phyloP scores from a whole-genome alignment of 2,797 vertebrate species.

The Manis pentadactyla region DNA sequence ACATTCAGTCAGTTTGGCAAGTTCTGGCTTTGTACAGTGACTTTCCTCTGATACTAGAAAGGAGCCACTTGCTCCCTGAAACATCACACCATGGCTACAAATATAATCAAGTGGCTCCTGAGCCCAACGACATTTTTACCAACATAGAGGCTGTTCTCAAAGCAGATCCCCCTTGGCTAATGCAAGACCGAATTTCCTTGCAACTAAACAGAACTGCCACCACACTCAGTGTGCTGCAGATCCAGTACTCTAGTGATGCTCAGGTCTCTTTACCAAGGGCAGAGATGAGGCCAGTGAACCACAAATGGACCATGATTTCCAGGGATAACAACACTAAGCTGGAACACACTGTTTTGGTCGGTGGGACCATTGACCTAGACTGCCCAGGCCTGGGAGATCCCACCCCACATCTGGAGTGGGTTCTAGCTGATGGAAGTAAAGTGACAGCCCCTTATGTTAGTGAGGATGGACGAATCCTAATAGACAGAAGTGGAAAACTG shows the following conservation, averaged over 20 bases:
- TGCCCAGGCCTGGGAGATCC: slow-evolving; percentile 92
- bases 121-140: slow-evolving; percentile 88
- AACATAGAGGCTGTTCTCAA: slow-evolving; percentile 88
- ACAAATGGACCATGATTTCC: slow-evolving; percentile 92
- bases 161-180: slow-evolving; percentile 92
- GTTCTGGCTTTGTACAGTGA: slow-evolving; percentile 95
- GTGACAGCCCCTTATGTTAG: slow-evolving; percentile 92
- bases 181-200: slow-evolving; percentile 90
- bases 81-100: slow-evolving; percentile 87
- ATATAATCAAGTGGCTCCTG: slow-evolving; percentile 89
- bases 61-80: slow-evolving; percentile 81
- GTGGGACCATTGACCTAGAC: slow-evolving; percentile 87
- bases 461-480: slow-evolving; percentile 91
- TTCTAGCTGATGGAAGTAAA: slow-evolving; percentile 94
- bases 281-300: slow-evolving; percentile 75
- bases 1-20: slow-evolving; percentile 94
- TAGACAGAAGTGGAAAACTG: slow-evolving; percentile 89
- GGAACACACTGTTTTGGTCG: slow-evolving; percentile 87
- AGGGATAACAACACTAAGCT: slow-evolving; percentile 89
- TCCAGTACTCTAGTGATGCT: slow-evolving; percentile 89
- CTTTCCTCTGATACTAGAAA: slow-evolving; percentile 91
- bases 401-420: slow-evolving; percentile 92
- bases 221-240: slow-evolving; percentile 91
- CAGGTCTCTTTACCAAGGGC: slow-evolving; percentile 85
- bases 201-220: slow-evolving; percentile 93